Evolutionary conservation across 1,140 invertebrate genomes (phyloP), one percentile per base, ranked within the genome.

Genomic region (Drosophila sechellia): DNA sequence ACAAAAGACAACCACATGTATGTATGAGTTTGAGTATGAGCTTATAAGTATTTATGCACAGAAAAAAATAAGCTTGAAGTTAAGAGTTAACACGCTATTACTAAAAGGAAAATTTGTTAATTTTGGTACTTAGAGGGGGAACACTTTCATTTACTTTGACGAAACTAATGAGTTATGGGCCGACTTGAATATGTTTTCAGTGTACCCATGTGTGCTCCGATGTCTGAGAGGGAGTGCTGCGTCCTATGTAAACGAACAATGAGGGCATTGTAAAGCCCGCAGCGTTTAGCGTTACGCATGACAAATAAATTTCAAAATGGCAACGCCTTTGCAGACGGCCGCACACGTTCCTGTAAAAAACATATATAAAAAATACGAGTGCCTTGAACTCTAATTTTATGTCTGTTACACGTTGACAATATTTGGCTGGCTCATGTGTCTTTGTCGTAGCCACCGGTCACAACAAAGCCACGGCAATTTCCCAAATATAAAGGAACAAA

Each of bases 251-350:
- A 53, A 46, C 60, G 46, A 53, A 50, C 60, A 49, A 50, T 34
- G 56, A 5, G 52, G 31, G 54, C 22, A 15, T 55, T 60, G 50
- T 69, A 40, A 22, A 54, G 53, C 77, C 68, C 52, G 64, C 57
- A 66, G 72, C 73, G 72, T 55, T 57, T 70, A 37, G 59, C 43
- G 49, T 73, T 49, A 61, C 70, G 60, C 50, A 79, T 77, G 76
- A 77, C 77, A 87, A 81, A 81, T 86, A 78, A 87, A 78, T 76
- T 75, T 78, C 60, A 75, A 59, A 68, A 71, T 49, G 77, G 64
- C 63, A 60, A 80, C 78, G 78, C 73, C 78, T 73, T 55, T 34
- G 49, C 73, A 65, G 46, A 53, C 45, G 40, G n/a, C 25, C 37
- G 63, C 37, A 8, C 39, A 42, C 71, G 42, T 50, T 27, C n/a